These are phyloP conservation scores for zebrafish (Danio rerio) DNA, from an alignment of 2,113 vertebrate species.

Conservation along the genomic window DNA sequence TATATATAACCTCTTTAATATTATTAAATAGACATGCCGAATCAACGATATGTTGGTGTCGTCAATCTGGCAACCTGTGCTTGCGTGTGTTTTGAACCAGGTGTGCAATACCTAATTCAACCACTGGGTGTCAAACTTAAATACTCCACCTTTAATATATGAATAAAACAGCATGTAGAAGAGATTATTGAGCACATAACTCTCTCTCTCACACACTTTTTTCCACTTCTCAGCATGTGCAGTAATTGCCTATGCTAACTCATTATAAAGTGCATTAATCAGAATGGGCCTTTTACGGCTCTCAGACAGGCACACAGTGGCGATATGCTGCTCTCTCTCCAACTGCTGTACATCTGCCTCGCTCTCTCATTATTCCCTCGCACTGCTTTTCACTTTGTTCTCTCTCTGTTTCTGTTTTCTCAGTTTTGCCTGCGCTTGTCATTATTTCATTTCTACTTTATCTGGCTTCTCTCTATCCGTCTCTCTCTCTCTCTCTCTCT, in stretches of 20 bases:
- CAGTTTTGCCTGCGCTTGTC: neutral
- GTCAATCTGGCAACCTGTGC: no score
- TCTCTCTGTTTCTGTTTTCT: neutral
- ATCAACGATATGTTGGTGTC: no score
- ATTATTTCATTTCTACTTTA: constrained; percentile 36
- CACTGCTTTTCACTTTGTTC: neutral
- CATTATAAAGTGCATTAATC: constrained; percentile 55
- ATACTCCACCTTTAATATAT: no score
- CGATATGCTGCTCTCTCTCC: constrained; percentile 13
- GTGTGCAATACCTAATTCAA: no score
- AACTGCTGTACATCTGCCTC: neutral
- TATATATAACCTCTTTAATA: no score
- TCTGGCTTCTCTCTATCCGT: constrained; percentile 21
- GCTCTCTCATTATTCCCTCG: neutral
- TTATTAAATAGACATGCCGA: no score
- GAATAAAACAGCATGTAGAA: neutral
- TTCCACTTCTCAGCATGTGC: constrained; percentile 30
- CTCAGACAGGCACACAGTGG: constrained; percentile 36
- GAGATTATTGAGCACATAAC: neutral
- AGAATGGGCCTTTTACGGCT: constrained; percentile 39
- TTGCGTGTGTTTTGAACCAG: no score
- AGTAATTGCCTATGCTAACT: constrained; percentile 54
- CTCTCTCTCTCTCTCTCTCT: neutral
- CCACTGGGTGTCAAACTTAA: no score
- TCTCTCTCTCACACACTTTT: neutral